Evolutionary conservation across 2,888 invertebrate genomes (phyloP).

Genomic region (Balanococcus diminutus): DNA sequence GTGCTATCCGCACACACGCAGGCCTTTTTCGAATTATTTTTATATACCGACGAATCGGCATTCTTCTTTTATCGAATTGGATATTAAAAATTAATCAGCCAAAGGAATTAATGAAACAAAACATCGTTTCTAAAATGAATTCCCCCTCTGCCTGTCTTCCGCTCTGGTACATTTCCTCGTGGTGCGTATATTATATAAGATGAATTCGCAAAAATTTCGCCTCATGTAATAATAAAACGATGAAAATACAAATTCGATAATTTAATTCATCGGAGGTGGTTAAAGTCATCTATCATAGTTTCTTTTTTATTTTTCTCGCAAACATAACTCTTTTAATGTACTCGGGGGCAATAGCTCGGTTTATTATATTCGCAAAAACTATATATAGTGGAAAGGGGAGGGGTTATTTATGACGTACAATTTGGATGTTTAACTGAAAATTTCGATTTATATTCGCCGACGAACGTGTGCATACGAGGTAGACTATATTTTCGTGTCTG

Average conservation of each 20-base stretch:
- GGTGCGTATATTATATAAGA: neutral
- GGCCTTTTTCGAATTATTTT: neutral
- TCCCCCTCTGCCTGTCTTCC: neutral
- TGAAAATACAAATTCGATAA: constrained; percentile 12
- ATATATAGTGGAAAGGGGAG: too few relatives aligned
- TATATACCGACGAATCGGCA: neutral
- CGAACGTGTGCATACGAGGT: neutral
- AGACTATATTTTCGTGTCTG: neutral
- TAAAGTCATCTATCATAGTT: constrained; percentile 16
- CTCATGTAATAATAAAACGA: neutral
- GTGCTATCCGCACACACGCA: neutral
- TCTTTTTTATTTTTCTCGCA: neutral
- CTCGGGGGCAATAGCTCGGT: neutral
- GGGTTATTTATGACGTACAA: constrained; percentile 12
- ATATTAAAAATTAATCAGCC: constrained; percentile 5
- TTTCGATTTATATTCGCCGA: constrained; percentile 1
- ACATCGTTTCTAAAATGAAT: constrained; percentile 8
- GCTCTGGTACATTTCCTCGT: neutral
- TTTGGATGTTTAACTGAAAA: constrained; percentile 29
- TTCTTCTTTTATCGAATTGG: neutral
- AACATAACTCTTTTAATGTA: neutral
- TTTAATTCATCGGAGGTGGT: constrained; percentile 8
- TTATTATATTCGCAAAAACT: constrained; percentile 6
- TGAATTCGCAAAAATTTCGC: neutral
- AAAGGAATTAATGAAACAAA: neutral